Percentiles rank a stretch among this genome's conserved stretches.
phyloP scores from a whole-genome alignment of 37 sponge, comb jelly and placozoan species.

The Haliclona indistincta region DNA sequence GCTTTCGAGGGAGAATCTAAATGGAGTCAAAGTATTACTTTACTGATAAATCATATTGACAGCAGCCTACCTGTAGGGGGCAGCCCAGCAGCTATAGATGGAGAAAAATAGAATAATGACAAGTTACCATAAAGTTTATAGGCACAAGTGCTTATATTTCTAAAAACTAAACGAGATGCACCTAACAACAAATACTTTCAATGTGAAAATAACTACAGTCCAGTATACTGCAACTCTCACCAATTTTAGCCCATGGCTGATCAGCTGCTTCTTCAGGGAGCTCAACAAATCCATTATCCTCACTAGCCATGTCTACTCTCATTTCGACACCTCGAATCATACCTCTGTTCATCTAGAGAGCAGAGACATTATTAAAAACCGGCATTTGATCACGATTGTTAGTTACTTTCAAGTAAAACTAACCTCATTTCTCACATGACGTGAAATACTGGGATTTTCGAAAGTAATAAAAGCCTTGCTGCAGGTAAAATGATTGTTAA shows the following conservation, averaged over 20 bases:
- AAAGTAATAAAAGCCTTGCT: conserved; percentile 48
- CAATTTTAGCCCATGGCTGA: conserved; percentile 66
- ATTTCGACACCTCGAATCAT: conserved; percentile 65
- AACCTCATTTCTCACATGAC: conserved; percentile 57
- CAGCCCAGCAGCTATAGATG: too few species aligned
- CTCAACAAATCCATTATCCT: conserved; percentile 76
- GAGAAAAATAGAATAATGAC: too few species aligned
- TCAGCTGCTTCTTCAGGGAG: conserved; percentile 66
- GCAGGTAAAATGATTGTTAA: neutral
- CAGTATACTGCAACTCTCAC: conserved; percentile 11
- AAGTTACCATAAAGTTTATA: too few species aligned
- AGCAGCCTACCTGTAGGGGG: too few species aligned
- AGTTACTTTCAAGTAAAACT: neutral
- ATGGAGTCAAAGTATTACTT: too few species aligned
- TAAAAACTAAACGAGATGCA: too few species aligned
- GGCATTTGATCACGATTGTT: too few species aligned
- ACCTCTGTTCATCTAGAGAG: conserved; percentile 65
- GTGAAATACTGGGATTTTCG: conserved; percentile 19
- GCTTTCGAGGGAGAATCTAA: too few species aligned
- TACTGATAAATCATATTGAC: too few species aligned
- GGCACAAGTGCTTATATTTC: too few species aligned
- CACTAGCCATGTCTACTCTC: conserved; percentile 43
- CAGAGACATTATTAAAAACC: neutral
- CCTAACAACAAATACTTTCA: neutral
- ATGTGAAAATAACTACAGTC: neutral